Evolutionary conservation across 2,113 vertebrate genomes (phyloP).

Genomic region (Montifringilla adamsi): DNA sequence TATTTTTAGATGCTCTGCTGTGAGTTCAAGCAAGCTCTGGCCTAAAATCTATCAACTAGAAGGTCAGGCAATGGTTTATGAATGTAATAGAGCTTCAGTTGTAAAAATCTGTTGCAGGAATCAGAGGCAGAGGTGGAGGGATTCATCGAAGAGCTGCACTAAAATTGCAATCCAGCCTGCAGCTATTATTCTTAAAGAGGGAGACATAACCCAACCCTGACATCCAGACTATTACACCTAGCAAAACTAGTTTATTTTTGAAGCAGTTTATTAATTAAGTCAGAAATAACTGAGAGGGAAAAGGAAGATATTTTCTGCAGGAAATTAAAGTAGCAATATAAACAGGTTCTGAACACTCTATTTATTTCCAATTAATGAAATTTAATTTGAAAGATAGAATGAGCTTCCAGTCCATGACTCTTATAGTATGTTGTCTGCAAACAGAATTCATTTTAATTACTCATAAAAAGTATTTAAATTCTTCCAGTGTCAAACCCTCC

Average conservation of each 20-base stretch:
- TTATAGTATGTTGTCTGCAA: background rate
- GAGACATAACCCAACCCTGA: background rate
- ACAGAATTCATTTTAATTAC: background rate
- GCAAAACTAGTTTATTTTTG: background rate
- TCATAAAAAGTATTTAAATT: background rate
- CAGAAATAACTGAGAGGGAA: background rate
- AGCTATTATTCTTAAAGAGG: background rate
- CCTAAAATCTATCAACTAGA: conserved; percentile 9
- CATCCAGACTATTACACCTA: background rate
- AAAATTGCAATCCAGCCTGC: background rate
- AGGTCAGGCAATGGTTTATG: conserved; percentile 7
- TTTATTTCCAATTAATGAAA: conserved; percentile 44
- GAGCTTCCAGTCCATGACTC: background rate
- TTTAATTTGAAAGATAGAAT: conserved; percentile 2
- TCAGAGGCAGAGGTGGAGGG: background rate
- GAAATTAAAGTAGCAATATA: conserved; percentile 25
- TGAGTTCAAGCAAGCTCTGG: conserved; percentile 1
- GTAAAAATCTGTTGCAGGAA: background rate
- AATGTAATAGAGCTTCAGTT: background rate
- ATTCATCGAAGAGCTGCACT: background rate
- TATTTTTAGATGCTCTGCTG: background rate
- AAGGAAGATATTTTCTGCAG: background rate
- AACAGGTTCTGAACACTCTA: conserved; percentile 1
- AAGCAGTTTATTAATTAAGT: conserved; percentile 7
- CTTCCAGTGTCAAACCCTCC: background rate